phyloP scores from a whole-genome alignment of 2,888 invertebrate genomes.

The Creontiades dilutus region DNA sequence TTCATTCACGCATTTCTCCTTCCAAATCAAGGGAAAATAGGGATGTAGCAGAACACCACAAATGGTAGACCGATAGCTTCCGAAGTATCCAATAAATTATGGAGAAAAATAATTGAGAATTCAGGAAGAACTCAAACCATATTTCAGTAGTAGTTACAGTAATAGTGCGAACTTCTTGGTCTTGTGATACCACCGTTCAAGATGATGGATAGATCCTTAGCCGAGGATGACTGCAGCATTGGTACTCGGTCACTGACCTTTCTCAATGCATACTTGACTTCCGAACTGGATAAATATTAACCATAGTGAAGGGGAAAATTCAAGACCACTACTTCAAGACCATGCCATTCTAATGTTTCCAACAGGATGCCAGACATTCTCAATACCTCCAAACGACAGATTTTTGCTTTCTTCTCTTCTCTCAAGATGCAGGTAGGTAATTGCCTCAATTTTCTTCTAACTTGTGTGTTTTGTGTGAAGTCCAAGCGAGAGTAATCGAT shows the following conservation, averaged over 20 bases:
- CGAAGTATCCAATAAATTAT: slow-evolving; percentile 21
- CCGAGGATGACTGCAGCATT: background rate
- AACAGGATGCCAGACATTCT: background rate
- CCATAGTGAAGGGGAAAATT: background rate
- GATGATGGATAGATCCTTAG: no score
- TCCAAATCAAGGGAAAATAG: no score
- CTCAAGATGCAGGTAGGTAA: background rate
- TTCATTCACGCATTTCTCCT: background rate
- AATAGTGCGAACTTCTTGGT: background rate
- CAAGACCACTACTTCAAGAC: background rate
- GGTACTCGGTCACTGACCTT: slow-evolving; percentile 8
- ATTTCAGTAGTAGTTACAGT: background rate
- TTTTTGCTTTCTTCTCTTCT: background rate
- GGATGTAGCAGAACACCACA: no score
- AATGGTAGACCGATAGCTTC: background rate
- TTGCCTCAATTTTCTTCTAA: background rate
- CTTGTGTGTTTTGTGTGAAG: background rate
- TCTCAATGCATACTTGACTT: slow-evolving; percentile 3
- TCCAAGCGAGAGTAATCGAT: slow-evolving; percentile 9
- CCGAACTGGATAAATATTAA: background rate
- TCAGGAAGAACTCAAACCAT: background rate
- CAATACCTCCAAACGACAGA: no score
- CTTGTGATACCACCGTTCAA: slow-evolving; percentile 30
- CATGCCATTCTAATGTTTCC: no score
- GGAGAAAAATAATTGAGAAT: slow-evolving; percentile 28